phyloP scores from a whole-genome alignment of 2,888 invertebrate species.

The Teleiodes luculella region DNA sequence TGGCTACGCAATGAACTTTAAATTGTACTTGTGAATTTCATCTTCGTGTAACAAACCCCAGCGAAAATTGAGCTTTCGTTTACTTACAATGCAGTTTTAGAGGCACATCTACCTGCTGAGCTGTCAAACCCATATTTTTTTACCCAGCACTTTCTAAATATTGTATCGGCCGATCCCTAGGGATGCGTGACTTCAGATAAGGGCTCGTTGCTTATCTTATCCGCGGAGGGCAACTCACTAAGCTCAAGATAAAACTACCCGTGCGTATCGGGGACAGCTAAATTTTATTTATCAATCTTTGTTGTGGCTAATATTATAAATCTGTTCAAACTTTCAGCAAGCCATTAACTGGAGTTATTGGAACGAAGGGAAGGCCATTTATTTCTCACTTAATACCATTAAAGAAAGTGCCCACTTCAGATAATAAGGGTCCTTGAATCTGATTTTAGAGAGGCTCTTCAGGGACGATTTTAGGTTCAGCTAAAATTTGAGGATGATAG shows the following conservation, averaged over 20 bases:
- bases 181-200: slow-evolving; percentile 46
- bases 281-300: background rate
- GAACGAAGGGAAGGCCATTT: background rate
- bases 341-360: background rate
- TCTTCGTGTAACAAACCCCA: too few relatives aligned
- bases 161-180: slow-evolving; percentile 47
- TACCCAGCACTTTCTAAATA: slow-evolving; percentile 55
- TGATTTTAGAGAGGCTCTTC: background rate
- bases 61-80: slow-evolving; percentile 50
- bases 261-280: background rate
- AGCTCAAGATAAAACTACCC: slow-evolving; percentile 40
- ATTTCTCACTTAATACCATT: background rate
- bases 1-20: too few relatives aligned
- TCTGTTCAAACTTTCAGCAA: background rate
- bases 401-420: background rate
- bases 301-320: too few relatives aligned
- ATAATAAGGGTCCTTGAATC: slow-evolving; percentile 1
- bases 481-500: too few relatives aligned
- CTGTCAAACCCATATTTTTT: slow-evolving; percentile 51
- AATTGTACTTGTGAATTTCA: too few relatives aligned
- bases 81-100: slow-evolving; percentile 50
- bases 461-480: too few relatives aligned
- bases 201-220: slow-evolving; percentile 60
- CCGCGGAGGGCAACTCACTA: slow-evolving; percentile 41
- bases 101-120: slow-evolving; percentile 52